These are phyloP conservation scores for Heteromyza rotundicornis DNA, from an alignment of 2,888 invertebrate species.

Conservation along the genomic window DNA sequence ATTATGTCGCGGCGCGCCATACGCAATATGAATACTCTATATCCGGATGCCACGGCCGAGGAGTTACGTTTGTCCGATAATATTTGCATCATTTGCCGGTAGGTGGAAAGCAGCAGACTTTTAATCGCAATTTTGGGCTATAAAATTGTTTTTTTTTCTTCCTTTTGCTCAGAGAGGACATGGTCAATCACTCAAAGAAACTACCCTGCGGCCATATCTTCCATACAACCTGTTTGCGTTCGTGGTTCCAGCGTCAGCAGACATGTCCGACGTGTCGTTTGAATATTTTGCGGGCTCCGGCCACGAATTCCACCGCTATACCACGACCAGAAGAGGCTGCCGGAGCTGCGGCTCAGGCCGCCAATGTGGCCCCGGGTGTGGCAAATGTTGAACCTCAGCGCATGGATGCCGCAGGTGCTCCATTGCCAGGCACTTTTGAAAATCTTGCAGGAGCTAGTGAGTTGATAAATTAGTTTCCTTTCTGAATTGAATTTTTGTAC, in stretches of 20 bases:
- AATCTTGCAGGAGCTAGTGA: background rate
- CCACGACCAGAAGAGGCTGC: slow-evolving; percentile 41
- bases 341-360: slow-evolving; percentile 29
- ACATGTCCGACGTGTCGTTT: slow-evolving; percentile 98
- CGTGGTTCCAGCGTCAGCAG: slow-evolving; percentile 99
- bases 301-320: slow-evolving; percentile 47
- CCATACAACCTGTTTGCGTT: slow-evolving; percentile 95
- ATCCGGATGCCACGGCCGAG: slow-evolving; percentile 93
- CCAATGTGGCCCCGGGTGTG: slow-evolving; percentile 28
- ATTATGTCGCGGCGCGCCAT: slow-evolving; percentile 96
- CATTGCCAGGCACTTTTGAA: background rate
- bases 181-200: slow-evolving; percentile 85
- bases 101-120: too few species aligned
- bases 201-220: slow-evolving; percentile 99
- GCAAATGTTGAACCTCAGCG: background rate
- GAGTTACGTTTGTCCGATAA: slow-evolving; percentile 93
- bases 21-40: slow-evolving; percentile 96
- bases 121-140: too few species aligned
- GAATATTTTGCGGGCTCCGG: slow-evolving; percentile 73
- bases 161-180: slow-evolving; percentile 67
- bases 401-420: slow-evolving; percentile 20
- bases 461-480: too few species aligned
- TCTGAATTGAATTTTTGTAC: too few species aligned
- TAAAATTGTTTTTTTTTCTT: too few species aligned
- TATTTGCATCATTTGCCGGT: slow-evolving; percentile 97